A percentile compares a stretch with the other conserved stretches of the same genome.
These are phyloP conservation scores for Tetramorium simillimum DNA, from an alignment of 1,140 invertebrate species.

Conservation along the genomic window DNA sequence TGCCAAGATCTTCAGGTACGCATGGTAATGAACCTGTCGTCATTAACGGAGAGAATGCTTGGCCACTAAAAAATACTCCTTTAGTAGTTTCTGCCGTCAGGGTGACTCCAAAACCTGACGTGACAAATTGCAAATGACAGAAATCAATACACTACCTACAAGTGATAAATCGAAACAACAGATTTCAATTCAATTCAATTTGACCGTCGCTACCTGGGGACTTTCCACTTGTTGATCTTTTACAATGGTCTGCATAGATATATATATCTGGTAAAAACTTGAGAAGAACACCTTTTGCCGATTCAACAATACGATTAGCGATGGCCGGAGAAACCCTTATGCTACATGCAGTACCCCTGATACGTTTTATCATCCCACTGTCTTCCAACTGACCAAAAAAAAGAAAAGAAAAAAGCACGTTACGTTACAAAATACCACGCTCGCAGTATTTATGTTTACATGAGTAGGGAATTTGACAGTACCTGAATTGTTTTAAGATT, in stretches of 20 bases:
- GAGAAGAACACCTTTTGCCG: constrained; percentile 95
- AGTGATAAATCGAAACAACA: neutral
- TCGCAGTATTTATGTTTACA: neutral
- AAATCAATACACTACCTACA: neutral
- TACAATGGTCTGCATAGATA: constrained; percentile 96
- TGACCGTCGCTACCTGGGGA: constrained; percentile 89
- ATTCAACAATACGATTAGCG: constrained; percentile 96
- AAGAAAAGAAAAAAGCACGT: neutral
- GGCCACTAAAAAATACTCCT: constrained; percentile 91
- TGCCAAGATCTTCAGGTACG: constrained; percentile 96
- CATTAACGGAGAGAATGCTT: constrained; percentile 86
- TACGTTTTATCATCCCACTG: constrained; percentile 96
- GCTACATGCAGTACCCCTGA: constrained; percentile 95
- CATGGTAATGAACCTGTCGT: constrained; percentile 85
- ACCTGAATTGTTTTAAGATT: constrained; percentile 89
- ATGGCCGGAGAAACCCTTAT: constrained; percentile 96
- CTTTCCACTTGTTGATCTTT: constrained; percentile 94
- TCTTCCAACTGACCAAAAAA: constrained; percentile 87
- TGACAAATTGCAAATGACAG: constrained; percentile 43
- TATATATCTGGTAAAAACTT: constrained; percentile 98
- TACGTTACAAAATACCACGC: neutral
- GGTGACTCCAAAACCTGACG: constrained; percentile 94
- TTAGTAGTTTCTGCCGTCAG: constrained; percentile 96
- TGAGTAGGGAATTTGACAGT: constrained; percentile 53
- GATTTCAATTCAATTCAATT: constrained; percentile 79